Percentiles rank a stretch among this genome's conserved stretches.
Evolutionary conservation across 1,140 invertebrate genomes (phyloP).

Genomic region (Bombus affinis): DNA sequence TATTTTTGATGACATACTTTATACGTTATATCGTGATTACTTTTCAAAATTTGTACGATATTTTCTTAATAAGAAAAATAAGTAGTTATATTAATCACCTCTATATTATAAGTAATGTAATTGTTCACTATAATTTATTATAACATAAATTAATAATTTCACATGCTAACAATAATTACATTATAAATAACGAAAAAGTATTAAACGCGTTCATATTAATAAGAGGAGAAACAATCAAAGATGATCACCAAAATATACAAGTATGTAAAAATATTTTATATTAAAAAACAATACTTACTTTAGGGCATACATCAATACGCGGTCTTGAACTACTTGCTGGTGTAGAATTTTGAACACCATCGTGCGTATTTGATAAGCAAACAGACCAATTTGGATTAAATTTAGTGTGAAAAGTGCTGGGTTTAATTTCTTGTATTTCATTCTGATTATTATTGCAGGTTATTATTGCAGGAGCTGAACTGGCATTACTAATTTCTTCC

Average conservation of each 20-base stretch:
- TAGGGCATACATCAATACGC: not conserved
- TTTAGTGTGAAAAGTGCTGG: not conserved
- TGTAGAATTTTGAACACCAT: not conserved
- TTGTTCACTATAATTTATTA: not conserved
- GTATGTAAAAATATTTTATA: not conserved
- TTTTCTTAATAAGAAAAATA: not conserved
- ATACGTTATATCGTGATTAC: not conserved
- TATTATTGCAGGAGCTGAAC: slow-evolving; percentile 5
- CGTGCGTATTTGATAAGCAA: not conserved
- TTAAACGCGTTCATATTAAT: not conserved
- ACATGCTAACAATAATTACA: not conserved
- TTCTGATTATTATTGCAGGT: not conserved
- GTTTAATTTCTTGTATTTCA: not conserved
- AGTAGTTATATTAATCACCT: not conserved
- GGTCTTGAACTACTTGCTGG: not conserved
- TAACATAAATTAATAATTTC: not conserved
- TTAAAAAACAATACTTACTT: not conserved
- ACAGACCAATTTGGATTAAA: not conserved
- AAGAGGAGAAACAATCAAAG: not conserved
- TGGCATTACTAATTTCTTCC: slow-evolving; percentile 17
- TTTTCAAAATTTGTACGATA: not conserved
- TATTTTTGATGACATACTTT: not conserved
- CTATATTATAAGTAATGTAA: not conserved
- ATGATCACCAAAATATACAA: not conserved
- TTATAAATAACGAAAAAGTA: not conserved